Evolutionary conservation across 2,888 invertebrate species (phyloP).

Genomic region (Drosophila neoperkinsi): DNA sequence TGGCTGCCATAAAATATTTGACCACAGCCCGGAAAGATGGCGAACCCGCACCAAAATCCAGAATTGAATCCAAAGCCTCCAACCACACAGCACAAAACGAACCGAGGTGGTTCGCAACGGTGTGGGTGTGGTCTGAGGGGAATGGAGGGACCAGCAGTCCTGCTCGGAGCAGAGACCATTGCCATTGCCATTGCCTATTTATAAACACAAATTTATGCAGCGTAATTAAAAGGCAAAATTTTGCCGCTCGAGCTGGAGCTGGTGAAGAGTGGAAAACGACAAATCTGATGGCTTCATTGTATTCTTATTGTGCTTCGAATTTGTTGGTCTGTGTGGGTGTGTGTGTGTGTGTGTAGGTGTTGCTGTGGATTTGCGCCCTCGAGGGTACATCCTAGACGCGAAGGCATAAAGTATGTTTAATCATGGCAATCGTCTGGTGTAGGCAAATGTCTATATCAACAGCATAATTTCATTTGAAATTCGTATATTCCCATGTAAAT

Average conservation of each 20-base stretch:
- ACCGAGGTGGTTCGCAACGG: neutral
- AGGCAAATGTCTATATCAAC: constrained; percentile 23
- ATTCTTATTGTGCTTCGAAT: constrained; percentile 61
- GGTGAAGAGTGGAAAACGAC: constrained; percentile 36
- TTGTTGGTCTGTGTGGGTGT: constrained; percentile 41
- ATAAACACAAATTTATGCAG: constrained; percentile 81
- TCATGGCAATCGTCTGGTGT: constrained; percentile 48
- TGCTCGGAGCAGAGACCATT: constrained; percentile 16
- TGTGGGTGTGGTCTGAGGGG: neutral
- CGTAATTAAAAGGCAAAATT: constrained; percentile 82
- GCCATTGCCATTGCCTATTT: constrained; percentile 68
- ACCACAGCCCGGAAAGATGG: constrained; percentile 68
- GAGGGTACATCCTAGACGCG: constrained; percentile 21
- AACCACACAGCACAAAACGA: constrained; percentile 6
- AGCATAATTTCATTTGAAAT: constrained; percentile 27
- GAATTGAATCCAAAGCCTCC: constrained; percentile 17
- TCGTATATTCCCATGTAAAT: constrained; percentile 13
- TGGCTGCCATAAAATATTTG: constrained; percentile 76
- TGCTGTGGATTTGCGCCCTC: constrained; percentile 53
- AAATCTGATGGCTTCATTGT: constrained; percentile 70
- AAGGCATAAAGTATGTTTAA: constrained; percentile 54
- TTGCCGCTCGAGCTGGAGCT: constrained; percentile 28
- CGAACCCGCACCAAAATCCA: constrained; percentile 44
- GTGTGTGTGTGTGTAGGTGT: constrained; percentile 41
- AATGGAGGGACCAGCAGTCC: neutral